phyloP scores from a whole-genome alignment of 2,113 vertebrate genomes.

The Thinocorus orbignyianus region DNA sequence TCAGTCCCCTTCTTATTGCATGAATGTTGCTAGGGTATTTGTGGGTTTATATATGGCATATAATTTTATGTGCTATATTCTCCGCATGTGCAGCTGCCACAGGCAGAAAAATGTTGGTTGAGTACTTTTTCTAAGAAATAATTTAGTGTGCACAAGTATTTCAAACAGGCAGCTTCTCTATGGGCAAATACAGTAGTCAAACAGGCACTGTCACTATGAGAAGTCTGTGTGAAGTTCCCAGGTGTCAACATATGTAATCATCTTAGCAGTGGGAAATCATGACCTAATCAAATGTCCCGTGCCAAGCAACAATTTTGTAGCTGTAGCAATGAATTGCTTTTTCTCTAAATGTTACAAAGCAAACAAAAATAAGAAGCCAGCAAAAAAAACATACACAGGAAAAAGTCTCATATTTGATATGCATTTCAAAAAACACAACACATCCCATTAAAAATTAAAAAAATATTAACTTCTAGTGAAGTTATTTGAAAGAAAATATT shows the following conservation, averaged over 20 bases:
- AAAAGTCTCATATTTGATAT: background rate
- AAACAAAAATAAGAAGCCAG: background rate
- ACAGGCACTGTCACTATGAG: background rate
- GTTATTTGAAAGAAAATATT: background rate
- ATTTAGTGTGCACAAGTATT: background rate
- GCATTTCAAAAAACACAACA: background rate
- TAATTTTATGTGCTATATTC: background rate
- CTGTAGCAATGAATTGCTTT: background rate
- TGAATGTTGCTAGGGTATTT: background rate
- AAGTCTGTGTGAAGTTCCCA: background rate
- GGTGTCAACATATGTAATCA: background rate
- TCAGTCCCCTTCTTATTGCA: background rate
- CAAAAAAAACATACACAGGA: background rate
- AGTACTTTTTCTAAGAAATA: background rate
- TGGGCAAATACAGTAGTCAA: background rate
- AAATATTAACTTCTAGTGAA: background rate
- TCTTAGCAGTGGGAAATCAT: background rate
- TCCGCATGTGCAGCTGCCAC: background rate
- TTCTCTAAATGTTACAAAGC: background rate
- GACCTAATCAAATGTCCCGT: background rate
- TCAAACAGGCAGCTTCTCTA: background rate
- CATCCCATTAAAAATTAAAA: background rate
- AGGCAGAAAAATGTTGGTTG: background rate
- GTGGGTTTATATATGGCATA: background rate
- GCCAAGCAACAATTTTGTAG: background rate